Base-by-base conservation (phyloP, 2,113 vertebrate genomes). In the Butorides virescens region DNA sequence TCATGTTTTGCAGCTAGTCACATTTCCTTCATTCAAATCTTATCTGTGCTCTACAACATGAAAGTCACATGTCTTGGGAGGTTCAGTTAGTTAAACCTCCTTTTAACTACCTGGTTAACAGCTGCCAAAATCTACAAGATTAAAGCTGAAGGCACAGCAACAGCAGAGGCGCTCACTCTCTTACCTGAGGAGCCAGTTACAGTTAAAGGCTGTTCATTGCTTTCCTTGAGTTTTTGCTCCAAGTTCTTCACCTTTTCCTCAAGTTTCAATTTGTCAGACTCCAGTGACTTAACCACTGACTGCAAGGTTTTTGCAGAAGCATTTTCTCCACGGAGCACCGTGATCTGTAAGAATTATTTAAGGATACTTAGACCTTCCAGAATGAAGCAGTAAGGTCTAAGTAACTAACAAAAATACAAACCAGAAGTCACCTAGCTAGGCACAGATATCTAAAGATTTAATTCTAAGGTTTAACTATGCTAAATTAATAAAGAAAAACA, bases 191-290 rank as follows among this genome's bases (percentile, higher is more conserved):
- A 92, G 90, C 97, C 74, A 37, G 83, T 46, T 56, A 90, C 88
- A 74, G 52, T 92, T 67, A 93, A 76, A 75, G 98, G 96, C 93
- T 97, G 97, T 85, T 97, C 98, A 26, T 98, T 97, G 82, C 97
- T 98, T 61, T 98, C 98, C 63, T 97, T 97, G 81, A 98, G 98
- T 85, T 98, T 98, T 94, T 98, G 98, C 96, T 99, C 99, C 96
- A 99, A 95, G 94, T 96, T 98, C 96, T 98, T 98, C 59, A 99
- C 97, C 66, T 97, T 98, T 49, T 99, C 98, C 96, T 99, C 99
- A 11, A 99, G 98, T 76, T 98, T 97, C 81, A 97, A 81, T 80
- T 99, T 99, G 80, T 99, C 99, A 30, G 94, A 98, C 97, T 99
- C 99, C 86, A 99, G 95, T 29, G 98, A 97, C 89, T 99, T 97